Conservation (phyloP, 2,797 vertebrate species). For the Dicrostonyx torquatus region DNA sequence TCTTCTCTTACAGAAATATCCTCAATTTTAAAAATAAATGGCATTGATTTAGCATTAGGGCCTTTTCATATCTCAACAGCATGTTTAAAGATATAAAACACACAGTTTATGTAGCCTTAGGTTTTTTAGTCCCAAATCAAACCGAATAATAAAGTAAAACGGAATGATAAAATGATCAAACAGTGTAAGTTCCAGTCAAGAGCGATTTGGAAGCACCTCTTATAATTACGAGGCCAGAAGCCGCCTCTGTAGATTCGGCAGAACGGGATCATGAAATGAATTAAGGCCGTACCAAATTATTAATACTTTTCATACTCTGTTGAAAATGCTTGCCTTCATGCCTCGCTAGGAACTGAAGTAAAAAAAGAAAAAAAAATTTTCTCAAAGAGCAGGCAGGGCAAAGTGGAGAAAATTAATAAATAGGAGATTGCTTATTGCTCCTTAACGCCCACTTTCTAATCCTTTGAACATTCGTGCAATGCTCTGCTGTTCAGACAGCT, state of each 20-base stretch:
- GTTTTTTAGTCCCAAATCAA: conserved; percentile 87
- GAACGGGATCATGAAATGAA: conserved; percentile 80
- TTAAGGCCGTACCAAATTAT: conserved; percentile 81
- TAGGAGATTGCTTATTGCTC: conserved; percentile 65
- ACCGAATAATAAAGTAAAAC: conserved; percentile 87
- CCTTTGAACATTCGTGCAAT: conserved; percentile 35
- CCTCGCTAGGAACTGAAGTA: conserved; percentile 56
- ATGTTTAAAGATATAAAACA: conserved; percentile 86
- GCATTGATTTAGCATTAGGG: conserved; percentile 84
- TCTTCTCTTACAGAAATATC: conserved; percentile 71
- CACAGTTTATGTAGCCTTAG: conserved; percentile 84
- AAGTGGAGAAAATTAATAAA: conserved; percentile 73
- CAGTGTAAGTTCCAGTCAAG: conserved; percentile 83
- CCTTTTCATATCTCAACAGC: conserved; percentile 84
- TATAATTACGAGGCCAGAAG: conserved; percentile 85
- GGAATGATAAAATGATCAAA: conserved; percentile 85
- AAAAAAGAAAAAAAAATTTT: conserved; percentile 5
- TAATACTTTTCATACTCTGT: conserved; percentile 74
- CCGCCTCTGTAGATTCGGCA: conserved; percentile 80
- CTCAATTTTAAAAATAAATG: conserved; percentile 83
- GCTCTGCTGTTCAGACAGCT: conserved; percentile 49
- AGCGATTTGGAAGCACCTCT: conserved; percentile 82
- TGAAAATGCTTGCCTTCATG: conserved; percentile 59
- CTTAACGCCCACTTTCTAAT: conserved; percentile 57
- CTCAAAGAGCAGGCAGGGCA: conserved; percentile 61